Evolutionary conservation across 1,140 invertebrate genomes (phyloP).

Genomic region (Drosophila chauvacae): DNA sequence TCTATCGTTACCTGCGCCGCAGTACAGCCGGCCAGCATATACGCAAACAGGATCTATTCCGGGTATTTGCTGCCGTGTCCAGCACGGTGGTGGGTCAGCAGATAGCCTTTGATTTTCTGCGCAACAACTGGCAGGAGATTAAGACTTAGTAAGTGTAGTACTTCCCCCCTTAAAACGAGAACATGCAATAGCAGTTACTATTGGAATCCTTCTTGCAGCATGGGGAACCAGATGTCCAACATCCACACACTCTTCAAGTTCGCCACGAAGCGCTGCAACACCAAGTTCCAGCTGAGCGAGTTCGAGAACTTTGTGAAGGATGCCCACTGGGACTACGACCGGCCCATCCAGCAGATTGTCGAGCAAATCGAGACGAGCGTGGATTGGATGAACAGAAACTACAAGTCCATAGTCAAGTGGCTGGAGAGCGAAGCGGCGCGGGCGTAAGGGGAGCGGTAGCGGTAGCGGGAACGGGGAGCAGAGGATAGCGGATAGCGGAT

Average conservation of each 20-base stretch:
- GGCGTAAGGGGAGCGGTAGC: constrained; percentile 8
- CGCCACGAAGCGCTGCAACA: constrained; percentile 89
- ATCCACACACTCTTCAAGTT: constrained; percentile 91
- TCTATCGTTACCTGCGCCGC: constrained; percentile 90
- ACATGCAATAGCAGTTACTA: not conserved
- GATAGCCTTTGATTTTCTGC: constrained; percentile 90
- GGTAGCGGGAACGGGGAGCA: not conserved
- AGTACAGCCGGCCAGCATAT: constrained; percentile 90
- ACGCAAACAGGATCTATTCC: constrained; percentile 90
- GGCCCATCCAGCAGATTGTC: constrained; percentile 91
- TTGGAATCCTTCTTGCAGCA: constrained; percentile 84
- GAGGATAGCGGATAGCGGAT: not conserved
- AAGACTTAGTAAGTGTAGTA: constrained; percentile 89
- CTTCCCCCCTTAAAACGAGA: no score
- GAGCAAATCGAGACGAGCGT: constrained; percentile 92
- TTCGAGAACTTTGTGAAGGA: constrained; percentile 89
- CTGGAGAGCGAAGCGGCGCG: constrained; percentile 80
- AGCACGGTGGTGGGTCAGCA: constrained; percentile 90
- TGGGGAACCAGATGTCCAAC: constrained; percentile 89
- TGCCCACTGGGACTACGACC: constrained; percentile 87
- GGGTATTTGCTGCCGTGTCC: constrained; percentile 90
- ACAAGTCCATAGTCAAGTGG: constrained; percentile 90
- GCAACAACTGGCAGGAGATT: constrained; percentile 89
- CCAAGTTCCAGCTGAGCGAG: constrained; percentile 90
- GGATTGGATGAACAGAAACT: constrained; percentile 91